A percentile compares a stretch with the other conserved stretches of the same genome.
Conservation (phyloP, 2,888 invertebrate genomes). For the Hetaerina titia region DNA sequence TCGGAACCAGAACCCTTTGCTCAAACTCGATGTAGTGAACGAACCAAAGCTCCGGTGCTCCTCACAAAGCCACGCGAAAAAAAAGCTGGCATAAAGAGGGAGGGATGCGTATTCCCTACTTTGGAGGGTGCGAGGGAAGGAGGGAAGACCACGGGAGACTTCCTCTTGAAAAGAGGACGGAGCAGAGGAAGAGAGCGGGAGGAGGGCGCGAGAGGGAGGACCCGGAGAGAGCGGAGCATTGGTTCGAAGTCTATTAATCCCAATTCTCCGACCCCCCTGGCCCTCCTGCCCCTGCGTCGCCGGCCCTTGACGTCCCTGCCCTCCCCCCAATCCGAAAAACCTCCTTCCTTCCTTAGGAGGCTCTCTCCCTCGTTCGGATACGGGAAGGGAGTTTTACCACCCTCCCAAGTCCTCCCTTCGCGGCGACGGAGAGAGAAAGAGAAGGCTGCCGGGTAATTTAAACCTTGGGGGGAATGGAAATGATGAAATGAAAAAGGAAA, state of each 20-base stretch:
- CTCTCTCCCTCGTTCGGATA: not conserved
- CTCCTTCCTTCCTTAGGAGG: slow-evolving; percentile 55
- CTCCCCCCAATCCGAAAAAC: slow-evolving; percentile 71
- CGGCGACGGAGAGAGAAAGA: not conserved
- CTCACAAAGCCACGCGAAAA: not conserved
- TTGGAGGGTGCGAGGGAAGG: not conserved
- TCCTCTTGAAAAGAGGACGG: slow-evolving; percentile 12
- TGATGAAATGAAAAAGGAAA: not conserved
- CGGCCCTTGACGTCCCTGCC: not conserved
- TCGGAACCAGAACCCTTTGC: no score
- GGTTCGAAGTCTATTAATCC: slow-evolving; percentile 63
- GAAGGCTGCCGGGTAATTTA: not conserved
- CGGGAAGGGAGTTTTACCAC: not conserved
- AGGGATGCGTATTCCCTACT: not conserved
- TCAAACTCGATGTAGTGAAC: no score
- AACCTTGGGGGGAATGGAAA: not conserved
- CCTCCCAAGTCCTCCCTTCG: not conserved
- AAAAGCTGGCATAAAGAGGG: not conserved
- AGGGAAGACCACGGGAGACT: slow-evolving; percentile 33
- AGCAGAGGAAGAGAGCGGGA: not conserved
- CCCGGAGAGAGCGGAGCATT: slow-evolving; percentile 2
- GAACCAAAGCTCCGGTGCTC: not conserved
- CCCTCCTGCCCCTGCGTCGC: slow-evolving; percentile 70
- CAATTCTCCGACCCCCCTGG: slow-evolving; percentile 29
- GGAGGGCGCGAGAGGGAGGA: not conserved